phyloP scores from a whole-genome alignment of 2,797 vertebrate genomes.

The Tinamus major region DNA sequence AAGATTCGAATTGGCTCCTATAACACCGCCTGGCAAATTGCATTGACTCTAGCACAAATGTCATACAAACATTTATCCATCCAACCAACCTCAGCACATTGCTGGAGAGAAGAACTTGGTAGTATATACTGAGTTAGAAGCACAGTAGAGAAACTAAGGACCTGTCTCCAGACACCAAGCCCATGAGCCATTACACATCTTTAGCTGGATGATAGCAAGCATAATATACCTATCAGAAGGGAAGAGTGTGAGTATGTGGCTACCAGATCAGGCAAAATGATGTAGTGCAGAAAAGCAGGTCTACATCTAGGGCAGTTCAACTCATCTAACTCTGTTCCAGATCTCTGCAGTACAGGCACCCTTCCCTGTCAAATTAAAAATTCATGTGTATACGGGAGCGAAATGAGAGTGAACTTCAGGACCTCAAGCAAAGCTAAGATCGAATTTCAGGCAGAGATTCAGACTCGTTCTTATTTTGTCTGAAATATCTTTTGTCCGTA shows the following conservation, averaged over 20 bases:
- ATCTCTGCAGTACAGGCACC: background rate
- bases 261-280: slow-evolving; percentile 31
- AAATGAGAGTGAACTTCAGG: slow-evolving; percentile 6
- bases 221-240: background rate
- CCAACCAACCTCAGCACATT: background rate
- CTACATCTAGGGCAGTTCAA: background rate
- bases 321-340: slow-evolving; percentile 21
- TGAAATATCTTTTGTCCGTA: background rate
- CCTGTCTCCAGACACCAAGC: background rate
- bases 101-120: background rate
- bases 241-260: background rate
- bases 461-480: background rate
- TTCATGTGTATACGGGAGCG: background rate
- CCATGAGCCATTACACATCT: background rate
- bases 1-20: background rate
- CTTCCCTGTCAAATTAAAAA: background rate
- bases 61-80: background rate
- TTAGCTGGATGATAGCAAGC: background rate
- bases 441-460: background rate
- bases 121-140: background rate
- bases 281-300: background rate
- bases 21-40: background rate
- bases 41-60: background rate
- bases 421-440: background rate
- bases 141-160: slow-evolving; percentile 3